Conservation (phyloP, 1,140 invertebrate genomes). For the Bombus difficillimus region DNA sequence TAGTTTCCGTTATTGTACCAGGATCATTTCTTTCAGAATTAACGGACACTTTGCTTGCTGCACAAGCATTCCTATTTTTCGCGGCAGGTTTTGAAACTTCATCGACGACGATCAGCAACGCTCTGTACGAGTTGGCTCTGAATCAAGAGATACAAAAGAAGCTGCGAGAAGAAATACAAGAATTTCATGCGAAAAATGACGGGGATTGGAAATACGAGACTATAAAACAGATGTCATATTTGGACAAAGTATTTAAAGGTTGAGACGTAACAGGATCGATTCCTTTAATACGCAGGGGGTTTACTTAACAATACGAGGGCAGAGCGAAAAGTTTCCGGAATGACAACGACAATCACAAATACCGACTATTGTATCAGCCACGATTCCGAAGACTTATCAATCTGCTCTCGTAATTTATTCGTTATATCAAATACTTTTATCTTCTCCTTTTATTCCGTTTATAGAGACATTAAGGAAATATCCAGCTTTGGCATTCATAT, state of each 20-base stretch:
- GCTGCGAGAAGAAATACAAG: conserved; percentile 81
- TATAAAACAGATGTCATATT: conserved; percentile 70
- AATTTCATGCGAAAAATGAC: conserved; percentile 46
- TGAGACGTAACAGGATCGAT: not conserved
- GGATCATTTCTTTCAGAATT: conserved; percentile 59
- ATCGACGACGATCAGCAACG: conserved; percentile 80
- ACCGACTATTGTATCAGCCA: no score
- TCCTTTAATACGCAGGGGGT: no score
- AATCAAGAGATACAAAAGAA: conserved; percentile 83
- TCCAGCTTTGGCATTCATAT: conserved; percentile 82
- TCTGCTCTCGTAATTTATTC: no score
- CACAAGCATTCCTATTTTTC: conserved; percentile 79
- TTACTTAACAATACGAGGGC: no score
- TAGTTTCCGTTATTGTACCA: not conserved
- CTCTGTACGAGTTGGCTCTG: conserved; percentile 81
- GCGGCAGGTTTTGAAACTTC: conserved; percentile 85
- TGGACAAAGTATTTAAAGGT: conserved; percentile 73
- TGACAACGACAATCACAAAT: no score
- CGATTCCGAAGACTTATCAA: no score
- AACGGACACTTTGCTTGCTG: conserved; percentile 66
- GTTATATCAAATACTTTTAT: not conserved
- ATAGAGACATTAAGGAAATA: conserved; percentile 85
- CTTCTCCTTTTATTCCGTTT: conserved; percentile 62
- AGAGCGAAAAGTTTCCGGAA: no score
- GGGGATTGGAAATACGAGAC: conserved; percentile 65